Conservation (phyloP, 2,888 invertebrate genomes). For the Agapetus fuscipes region DNA sequence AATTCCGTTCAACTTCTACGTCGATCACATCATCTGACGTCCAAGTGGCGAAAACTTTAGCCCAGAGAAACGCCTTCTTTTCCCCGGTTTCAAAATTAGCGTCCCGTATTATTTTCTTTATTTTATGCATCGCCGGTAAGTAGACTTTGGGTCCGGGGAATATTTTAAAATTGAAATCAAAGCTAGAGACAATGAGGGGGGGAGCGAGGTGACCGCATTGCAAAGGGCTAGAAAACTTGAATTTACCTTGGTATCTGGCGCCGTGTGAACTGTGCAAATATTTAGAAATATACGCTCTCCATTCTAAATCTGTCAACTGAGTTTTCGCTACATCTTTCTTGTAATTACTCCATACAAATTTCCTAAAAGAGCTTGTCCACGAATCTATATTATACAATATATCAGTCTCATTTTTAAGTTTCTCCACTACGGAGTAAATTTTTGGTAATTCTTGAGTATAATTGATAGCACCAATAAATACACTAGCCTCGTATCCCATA, state of each 20-base stretch:
- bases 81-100: conserved; percentile 51
- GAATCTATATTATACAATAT: conserved; percentile 45
- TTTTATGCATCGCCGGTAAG: conserved; percentile 62
- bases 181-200: conserved; percentile 48
- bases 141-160: conserved; percentile 56
- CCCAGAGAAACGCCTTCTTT: conserved; percentile 59
- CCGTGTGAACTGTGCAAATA: conserved; percentile 61
- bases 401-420: conserved; percentile 43
- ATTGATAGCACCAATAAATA: conserved; percentile 58
- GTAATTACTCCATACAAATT: conserved; percentile 50
- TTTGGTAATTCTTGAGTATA: conserved; percentile 51
- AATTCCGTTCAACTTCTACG: conserved; percentile 64
- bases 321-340: conserved; percentile 42
- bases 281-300: conserved; percentile 53
- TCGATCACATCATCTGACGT: conserved; percentile 70
- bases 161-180: conserved; percentile 52
- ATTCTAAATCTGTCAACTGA: conserved; percentile 43
- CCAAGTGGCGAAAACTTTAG: conserved; percentile 64
- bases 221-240: conserved; percentile 50
- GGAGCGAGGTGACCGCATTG: conserved; percentile 53
- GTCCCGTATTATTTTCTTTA: conserved; percentile 46
- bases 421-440: conserved; percentile 44
- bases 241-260: conserved; percentile 58
- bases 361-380: conserved; percentile 58
- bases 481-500: conserved; percentile 50